Evolutionary conservation across 2,888 invertebrate species (phyloP), one percentile per base, ranked within the genome.

Genomic region (Ichneumoninae sp.): DNA sequence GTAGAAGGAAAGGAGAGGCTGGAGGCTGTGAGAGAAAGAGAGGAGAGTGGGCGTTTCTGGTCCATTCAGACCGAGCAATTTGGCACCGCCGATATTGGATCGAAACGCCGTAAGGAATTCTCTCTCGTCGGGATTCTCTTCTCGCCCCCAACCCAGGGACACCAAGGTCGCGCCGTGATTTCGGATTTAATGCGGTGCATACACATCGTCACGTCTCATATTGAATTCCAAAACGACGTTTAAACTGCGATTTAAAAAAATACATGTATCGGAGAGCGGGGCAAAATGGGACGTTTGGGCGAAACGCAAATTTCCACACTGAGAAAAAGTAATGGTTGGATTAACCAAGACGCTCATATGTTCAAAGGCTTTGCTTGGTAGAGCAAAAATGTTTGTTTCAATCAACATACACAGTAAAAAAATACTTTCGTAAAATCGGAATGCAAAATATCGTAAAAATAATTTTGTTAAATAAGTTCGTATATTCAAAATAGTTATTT

Each of bases 41-140:
- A 52, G 44, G 47, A 44, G 65, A 40, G 52, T 62, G 81, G 89
- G 86, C 88, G 88, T 65, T 65, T 8, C 69, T 87, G 88, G 86
- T 85, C 90, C 89, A 91, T 89, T 89, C 88, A 85, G 86, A 87
- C 85, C 85, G 89, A 89, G 90, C 92, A 91, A 93, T 93, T 92
- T 89, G 90, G 90, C 89, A 89, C 88, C 85, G 87, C 85, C 86
- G 88, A 91, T 90, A 91, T 91, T 90, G 89, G 91, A 91, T 90
- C 82, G 85, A 83, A 84, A 84, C 78, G 54, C 82, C 85, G 80
- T 81, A 81, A 85, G 80, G 80, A 83, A 85, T 83, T 86, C 40
- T 81, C 74, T 52, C 71, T 60, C 69, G 33, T 60, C 66, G 80
- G 62, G 82, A 85, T 82, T 54, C 78, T 70, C 54, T 69, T 65